Evolutionary conservation across 2,113 vertebrate species (phyloP).

Genomic region (Muntiacus muntjak): DNA sequence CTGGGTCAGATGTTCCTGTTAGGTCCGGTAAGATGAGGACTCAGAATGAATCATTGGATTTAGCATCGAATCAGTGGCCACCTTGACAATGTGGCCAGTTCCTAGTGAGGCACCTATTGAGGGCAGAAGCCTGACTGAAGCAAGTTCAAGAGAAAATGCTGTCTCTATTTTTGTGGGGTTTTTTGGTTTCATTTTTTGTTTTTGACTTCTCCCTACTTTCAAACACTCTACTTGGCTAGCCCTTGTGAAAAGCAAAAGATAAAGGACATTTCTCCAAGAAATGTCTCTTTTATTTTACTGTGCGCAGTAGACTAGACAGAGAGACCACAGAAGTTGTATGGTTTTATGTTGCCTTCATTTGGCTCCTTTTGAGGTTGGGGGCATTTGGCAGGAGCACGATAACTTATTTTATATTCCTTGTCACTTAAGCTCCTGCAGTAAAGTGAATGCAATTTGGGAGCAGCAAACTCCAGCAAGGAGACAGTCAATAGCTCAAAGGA

Average conservation of each 20-base stretch:
- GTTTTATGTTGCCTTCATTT: not conserved
- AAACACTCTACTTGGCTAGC: not conserved
- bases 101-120: not conserved
- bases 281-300: not conserved
- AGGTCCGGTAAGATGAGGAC: not conserved
- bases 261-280: not conserved
- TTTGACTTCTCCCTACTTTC: not conserved
- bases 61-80: not conserved
- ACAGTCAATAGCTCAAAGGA: not conserved
- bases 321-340: not conserved
- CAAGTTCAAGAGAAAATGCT: not conserved
- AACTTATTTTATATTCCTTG: not conserved
- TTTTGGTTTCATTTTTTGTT: not conserved
- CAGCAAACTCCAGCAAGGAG: not conserved
- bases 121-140: not conserved
- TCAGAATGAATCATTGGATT: not conserved
- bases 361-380: not conserved
- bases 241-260: constrained; percentile 3
- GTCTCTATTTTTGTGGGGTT: not conserved
- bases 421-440: not conserved
- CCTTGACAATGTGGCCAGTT: not conserved
- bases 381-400: not conserved
- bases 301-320: not conserved
- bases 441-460: not conserved
- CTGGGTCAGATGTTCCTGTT: not conserved